Base-by-base conservation (phyloP, 2,113 vertebrate genomes). In the Rhadina sibilatrix region DNA sequence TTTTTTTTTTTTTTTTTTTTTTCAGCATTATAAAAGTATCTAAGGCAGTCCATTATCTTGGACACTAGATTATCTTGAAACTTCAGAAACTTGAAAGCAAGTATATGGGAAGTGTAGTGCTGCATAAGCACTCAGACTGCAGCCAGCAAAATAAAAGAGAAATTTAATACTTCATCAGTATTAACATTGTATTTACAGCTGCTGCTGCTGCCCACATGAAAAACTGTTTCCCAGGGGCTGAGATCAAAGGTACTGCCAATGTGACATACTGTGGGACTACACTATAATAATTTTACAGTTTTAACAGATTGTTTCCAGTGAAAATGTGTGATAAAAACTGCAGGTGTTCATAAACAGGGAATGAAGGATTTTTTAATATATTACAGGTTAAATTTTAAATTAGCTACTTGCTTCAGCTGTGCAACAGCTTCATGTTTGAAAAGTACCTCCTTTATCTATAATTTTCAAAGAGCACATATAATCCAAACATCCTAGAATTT, bases 131-230 rank as follows among this genome's bases (percentile, higher is more conserved):
- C 47, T 92, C 68, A 94, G 94, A 96, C 88, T 96, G 97, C 83
- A 94, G 85, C 69, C 94, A 89, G 82, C 91, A 94, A 96, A 95
- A 93, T 90, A 93, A 96, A 97, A 97, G 77, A 79, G 97, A 97
- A 97, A 98, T 92, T 95, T 91, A 96, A 97, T 97, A 96, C 89
- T 75, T 59, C 83, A 87, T 93, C 82, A 96, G 92, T 94, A 85
- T 97, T 95, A 97, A 96, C 84, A 71, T 95, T 98, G 96, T 97
- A 96, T 97, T 98, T 97, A 97, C 98, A 98, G 97, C 97, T 98
- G 98, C 89, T 95, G 97, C 94, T 93, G 94, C 92, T 96, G 85
- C 89, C 94, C 94, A 85, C 91, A 94, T 96, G 94, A 97, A 96
- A 95, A 96, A 97, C 90, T 87, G 84, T 96, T 98, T 97, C 95